Percentiles rank a stretch among this genome's conserved stretches.
Conservation (phyloP, 2,113 vertebrate species). For the Ursus arctos region DNA sequence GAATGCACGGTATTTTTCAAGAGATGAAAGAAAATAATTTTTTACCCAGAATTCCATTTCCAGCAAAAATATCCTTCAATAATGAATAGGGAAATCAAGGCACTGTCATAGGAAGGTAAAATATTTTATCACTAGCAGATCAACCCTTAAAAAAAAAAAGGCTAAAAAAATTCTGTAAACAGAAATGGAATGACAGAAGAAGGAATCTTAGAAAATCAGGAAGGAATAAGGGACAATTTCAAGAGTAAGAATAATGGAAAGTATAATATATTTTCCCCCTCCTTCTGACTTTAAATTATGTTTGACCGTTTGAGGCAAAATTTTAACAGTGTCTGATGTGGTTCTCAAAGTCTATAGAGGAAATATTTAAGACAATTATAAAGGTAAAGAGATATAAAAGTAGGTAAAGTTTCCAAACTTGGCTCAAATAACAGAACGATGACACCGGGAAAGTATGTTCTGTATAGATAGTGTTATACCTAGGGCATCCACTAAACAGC, state of each 20-base stretch:
- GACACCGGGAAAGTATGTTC: background rate
- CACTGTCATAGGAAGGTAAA: background rate
- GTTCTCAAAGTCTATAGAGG: background rate
- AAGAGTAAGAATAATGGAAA: slow-evolving; percentile 28
- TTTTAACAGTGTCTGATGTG: background rate
- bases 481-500: background rate
- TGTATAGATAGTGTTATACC: background rate
- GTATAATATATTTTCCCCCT: slow-evolving; percentile 1
- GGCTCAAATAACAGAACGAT: slow-evolving; percentile 25
- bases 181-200: slow-evolving; percentile 6
- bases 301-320: background rate
- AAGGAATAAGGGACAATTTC: background rate
- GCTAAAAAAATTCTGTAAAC: background rate
- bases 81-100: background rate
- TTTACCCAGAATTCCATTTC: background rate
- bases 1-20: background rate
- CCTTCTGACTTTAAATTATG: slow-evolving; percentile 3
- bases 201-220: background rate
- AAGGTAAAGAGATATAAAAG: slow-evolving; percentile 7
- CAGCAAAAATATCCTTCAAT: background rate
- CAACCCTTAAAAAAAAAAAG: background rate
- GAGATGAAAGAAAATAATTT: background rate
- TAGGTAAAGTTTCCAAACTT: background rate
- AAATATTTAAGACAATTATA: slow-evolving; percentile 33
- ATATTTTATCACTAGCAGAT: background rate